A percentile compares a stretch with the other conserved stretches of the same genome.
Conservation (phyloP, 2,797 vertebrate genomes). For the Morus bassanus region DNA sequence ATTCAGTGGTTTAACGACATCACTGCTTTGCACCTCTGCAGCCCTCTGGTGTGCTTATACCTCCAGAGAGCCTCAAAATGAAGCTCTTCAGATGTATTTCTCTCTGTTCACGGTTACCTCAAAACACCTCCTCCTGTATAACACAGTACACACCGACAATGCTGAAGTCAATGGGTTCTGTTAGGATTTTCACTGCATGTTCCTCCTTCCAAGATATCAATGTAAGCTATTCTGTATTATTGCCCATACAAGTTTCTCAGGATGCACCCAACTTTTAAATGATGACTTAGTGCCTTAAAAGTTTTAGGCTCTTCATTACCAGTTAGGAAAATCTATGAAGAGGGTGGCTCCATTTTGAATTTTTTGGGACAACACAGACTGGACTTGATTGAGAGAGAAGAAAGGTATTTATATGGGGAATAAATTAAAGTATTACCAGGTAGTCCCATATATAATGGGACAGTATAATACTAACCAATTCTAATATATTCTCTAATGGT, state of each 20-base stretch:
- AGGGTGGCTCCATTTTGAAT: neutral
- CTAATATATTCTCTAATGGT: neutral
- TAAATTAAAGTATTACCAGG: neutral
- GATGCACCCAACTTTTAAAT: neutral
- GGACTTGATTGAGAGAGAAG: neutral
- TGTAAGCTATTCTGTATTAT: neutral
- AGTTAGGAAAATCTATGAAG: neutral
- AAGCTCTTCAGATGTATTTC: neutral
- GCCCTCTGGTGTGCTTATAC: neutral
- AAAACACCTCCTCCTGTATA: neutral
- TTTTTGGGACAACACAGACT: neutral
- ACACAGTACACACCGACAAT: accelerated
- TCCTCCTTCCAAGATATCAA: neutral
- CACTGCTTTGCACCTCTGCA: neutral
- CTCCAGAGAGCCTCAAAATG: neutral
- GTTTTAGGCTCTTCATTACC: neutral
- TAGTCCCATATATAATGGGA: neutral
- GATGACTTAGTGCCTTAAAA: neutral
- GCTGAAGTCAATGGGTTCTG: neutral
- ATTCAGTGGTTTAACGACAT: neutral
- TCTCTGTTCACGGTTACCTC: neutral
- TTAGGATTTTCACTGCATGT: neutral
- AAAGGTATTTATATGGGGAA: neutral
- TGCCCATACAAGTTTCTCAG: neutral
- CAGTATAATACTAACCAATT: neutral